Percentiles rank a stretch among this genome's conserved stretches.
phyloP scores from a whole-genome alignment of 2,797 vertebrate genomes.

The Brachyalestes nurse region DNA sequence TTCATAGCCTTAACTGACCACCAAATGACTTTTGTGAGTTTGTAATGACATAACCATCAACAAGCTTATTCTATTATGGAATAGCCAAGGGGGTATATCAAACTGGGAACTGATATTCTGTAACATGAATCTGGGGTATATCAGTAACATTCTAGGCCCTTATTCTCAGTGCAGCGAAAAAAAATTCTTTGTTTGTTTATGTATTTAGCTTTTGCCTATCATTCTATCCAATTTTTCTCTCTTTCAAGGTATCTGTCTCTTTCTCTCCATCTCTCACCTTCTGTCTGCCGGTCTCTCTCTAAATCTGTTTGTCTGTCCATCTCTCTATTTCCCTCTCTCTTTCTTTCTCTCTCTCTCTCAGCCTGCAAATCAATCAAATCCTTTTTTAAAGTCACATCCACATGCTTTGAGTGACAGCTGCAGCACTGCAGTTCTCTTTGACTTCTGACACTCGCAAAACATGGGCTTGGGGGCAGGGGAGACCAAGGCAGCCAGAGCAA shows the following conservation, averaged over 20 bases:
- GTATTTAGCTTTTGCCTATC: background rate
- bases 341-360: background rate
- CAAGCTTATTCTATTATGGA: background rate
- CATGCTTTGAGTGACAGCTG: constrained; percentile 69
- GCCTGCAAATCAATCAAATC: background rate
- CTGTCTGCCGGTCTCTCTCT: background rate
- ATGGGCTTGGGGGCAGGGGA: background rate
- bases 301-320: background rate
- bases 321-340: background rate
- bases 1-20: no score
- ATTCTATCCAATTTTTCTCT: background rate
- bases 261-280: background rate
- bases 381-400: constrained; percentile 9
- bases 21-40: background rate
- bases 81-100: no score
- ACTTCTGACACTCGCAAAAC: constrained; percentile 20
- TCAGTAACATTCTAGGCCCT: background rate
- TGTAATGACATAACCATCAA: background rate
- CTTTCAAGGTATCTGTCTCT: background rate
- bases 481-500: constrained; percentile 54
- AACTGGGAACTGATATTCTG: no score
- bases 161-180: background rate
- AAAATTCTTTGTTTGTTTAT: background rate
- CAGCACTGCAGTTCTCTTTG: constrained; percentile 62
- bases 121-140: no score